Conservation (phyloP, 2,888 invertebrate genomes). For the Leptinotarsa juncta region DNA sequence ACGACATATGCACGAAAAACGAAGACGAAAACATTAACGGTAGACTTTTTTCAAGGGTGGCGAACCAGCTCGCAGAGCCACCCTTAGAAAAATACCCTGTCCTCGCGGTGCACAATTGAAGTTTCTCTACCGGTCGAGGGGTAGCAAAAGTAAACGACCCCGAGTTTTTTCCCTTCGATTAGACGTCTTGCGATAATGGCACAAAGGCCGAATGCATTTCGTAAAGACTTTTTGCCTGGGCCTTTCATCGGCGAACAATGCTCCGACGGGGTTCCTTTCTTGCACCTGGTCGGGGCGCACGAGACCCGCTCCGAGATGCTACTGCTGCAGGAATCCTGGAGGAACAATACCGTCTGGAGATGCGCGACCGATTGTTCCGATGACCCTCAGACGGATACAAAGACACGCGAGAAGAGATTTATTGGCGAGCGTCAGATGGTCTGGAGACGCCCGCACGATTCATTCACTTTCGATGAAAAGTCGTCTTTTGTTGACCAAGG, state of each 20-base stretch:
- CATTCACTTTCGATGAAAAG: too few relatives aligned
- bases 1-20: slow-evolving; percentile 27
- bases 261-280: slow-evolving; percentile 41
- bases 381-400: slow-evolving; percentile 29
- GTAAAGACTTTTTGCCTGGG: slow-evolving; percentile 51
- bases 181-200: slow-evolving; percentile 38
- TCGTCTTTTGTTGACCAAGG: too few relatives aligned
- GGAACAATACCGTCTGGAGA: slow-evolving; percentile 50
- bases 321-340: slow-evolving; percentile 12
- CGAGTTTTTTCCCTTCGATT: slow-evolving; percentile 45
- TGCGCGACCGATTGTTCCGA: slow-evolving; percentile 24
- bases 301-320: slow-evolving; percentile 41
- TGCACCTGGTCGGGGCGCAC: slow-evolving; percentile 49
- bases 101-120: slow-evolving; percentile 31
- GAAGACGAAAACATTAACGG: slow-evolving; percentile 41
- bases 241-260: slow-evolving; percentile 35
- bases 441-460: not conserved
- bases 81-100: slow-evolving; percentile 50
- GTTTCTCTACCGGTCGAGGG: slow-evolving; percentile 40
- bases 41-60: slow-evolving; percentile 43
- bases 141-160: slow-evolving; percentile 47
- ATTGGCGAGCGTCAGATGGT: slow-evolving; percentile 30
- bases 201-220: slow-evolving; percentile 38
- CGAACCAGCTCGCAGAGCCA: slow-evolving; percentile 48
- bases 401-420: not conserved